phyloP scores from a whole-genome alignment of 2,797 vertebrate genomes.

The Myripristis jacobus region DNA sequence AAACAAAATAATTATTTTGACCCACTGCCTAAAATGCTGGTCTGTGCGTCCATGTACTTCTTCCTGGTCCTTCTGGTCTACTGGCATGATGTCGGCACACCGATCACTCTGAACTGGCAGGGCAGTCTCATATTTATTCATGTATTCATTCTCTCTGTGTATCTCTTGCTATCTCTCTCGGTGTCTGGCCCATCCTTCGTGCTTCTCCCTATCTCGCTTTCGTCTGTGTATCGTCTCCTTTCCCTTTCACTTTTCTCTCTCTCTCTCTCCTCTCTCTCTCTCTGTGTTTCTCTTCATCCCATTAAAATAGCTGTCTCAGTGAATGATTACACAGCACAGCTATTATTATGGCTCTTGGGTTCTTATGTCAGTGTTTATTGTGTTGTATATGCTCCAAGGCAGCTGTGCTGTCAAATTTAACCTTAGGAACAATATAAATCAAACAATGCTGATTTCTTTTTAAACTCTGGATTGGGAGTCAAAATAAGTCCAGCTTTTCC shows the following conservation, averaged over 20 bases:
- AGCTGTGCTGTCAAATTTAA: background rate
- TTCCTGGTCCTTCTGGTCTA: too few species aligned
- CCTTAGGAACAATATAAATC: background rate
- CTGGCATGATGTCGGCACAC: constrained; percentile 53
- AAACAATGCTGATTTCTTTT: background rate
- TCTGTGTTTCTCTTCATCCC: background rate
- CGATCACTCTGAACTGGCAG: constrained; percentile 47
- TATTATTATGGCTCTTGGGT: background rate
- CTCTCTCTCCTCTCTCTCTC: constrained; percentile 6
- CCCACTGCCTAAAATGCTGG: constrained; percentile 21
- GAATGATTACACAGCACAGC: constrained; percentile 30
- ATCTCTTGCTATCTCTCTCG: constrained; percentile 15
- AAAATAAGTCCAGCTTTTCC: background rate
- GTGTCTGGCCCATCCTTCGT: constrained; percentile 28
- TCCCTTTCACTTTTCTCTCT: constrained; percentile 22
- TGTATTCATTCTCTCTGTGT: constrained; percentile 47
- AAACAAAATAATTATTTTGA: constrained; percentile 33
- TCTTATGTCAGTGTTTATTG: background rate
- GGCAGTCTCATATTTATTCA: constrained; percentile 66
- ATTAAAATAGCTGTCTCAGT: constrained; percentile 39
- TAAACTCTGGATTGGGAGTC: background rate
- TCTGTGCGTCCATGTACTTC: constrained; percentile 20
- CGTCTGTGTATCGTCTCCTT: too few species aligned
- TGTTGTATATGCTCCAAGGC: background rate
- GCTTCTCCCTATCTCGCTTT: background rate